Evolutionary conservation across 2,113 vertebrate species (phyloP).

Genomic region (Accipiter virgatus): DNA sequence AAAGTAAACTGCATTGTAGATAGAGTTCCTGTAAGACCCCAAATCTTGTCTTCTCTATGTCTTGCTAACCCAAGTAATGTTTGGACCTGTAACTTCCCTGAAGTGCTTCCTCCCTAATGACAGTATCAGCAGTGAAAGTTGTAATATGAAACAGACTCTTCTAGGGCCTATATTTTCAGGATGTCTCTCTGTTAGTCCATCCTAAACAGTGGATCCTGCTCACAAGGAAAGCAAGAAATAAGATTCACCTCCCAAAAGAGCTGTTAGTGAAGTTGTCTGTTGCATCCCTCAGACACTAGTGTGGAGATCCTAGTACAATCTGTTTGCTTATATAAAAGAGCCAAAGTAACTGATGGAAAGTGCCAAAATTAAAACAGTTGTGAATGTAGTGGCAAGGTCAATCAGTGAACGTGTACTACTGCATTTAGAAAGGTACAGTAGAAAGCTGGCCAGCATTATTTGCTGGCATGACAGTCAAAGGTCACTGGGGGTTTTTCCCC

Average conservation of each 20-base stretch:
- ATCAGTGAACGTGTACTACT: background rate
- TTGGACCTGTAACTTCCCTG: background rate
- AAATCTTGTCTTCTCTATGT: background rate
- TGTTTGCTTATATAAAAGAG: background rate
- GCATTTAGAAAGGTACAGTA: background rate
- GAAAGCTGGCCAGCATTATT: background rate
- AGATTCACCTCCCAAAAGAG: background rate
- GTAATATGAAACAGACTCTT: background rate
- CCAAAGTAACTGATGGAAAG: background rate
- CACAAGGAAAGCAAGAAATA: background rate
- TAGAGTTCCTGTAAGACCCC: background rate
- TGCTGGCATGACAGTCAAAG: background rate
- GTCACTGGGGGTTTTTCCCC: background rate
- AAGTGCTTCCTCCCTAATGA: background rate
- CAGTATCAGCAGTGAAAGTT: background rate
- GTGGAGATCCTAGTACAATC: background rate
- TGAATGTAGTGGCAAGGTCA: background rate
- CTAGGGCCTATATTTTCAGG: background rate
- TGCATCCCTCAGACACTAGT: background rate
- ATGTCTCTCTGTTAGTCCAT: background rate
- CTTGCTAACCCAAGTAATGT: background rate
- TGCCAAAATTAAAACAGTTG: background rate
- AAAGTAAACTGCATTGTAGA: background rate
- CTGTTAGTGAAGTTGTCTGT: background rate
- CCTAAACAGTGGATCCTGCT: background rate